A percentile compares a stretch with the other conserved stretches of the same genome.
Conservation (phyloP, 2,888 invertebrate species). For the Ochropleura plecta region DNA sequence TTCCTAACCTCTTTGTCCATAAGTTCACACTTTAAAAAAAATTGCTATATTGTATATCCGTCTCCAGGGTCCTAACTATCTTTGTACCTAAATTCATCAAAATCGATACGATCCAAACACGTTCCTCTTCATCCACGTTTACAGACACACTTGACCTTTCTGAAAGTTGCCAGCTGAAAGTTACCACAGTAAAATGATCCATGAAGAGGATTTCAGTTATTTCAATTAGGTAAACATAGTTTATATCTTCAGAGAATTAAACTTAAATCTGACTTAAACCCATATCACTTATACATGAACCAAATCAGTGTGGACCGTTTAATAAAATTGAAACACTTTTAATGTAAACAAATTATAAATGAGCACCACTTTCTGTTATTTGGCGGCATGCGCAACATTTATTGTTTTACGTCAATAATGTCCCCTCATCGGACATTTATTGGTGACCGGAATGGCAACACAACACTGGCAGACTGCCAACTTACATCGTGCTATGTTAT, state of each 20-base stretch:
- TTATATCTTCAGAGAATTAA: not conserved
- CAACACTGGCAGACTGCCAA: conserved; percentile 29
- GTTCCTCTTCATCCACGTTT: not conserved
- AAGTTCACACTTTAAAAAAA: no score
- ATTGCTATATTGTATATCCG: no score
- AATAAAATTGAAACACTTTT: not conserved
- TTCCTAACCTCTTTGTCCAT: no score
- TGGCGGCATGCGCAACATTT: not conserved
- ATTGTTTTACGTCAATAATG: conserved; percentile 36
- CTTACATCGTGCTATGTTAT: not conserved
- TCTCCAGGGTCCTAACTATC: no score
- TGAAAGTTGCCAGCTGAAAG: not conserved
- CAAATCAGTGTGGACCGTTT: not conserved
- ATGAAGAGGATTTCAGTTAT: not conserved
- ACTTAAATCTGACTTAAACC: not conserved
- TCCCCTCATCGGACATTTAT: conserved; percentile 30
- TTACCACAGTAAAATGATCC: not conserved
- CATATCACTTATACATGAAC: not conserved
- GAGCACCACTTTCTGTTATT: not conserved
- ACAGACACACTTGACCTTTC: not conserved
- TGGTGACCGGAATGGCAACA: conserved; percentile 19
- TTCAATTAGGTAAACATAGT: not conserved
- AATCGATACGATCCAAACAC: not conserved
- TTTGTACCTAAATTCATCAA: no score
- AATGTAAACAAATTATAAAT: not conserved